Base-by-base conservation (phyloP, 2,113 vertebrate genomes). In the Dasyprocta punctata region DNA sequence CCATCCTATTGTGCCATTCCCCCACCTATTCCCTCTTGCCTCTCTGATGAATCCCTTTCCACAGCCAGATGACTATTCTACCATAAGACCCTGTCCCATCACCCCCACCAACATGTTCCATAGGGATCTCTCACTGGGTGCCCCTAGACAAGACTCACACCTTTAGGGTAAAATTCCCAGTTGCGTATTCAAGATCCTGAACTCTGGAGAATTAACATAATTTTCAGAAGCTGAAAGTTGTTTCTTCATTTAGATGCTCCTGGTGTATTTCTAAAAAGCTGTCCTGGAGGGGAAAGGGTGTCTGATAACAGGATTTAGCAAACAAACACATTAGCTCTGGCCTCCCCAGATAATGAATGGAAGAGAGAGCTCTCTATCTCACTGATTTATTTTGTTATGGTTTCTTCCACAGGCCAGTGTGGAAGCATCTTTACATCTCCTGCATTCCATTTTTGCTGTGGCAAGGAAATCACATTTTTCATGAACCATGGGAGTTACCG, bases 401-500 rank as follows among this genome's bases (percentile, higher is more conserved):
- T 96, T 94, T 83, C 91, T 92, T 94, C 92, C 92, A 67, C 41
- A 89, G 86, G 97, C 95, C 36, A 52, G 89, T 90, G 81, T 69
- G 16, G 77, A 33, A 90, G 22, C 65, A 3, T 94, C 93, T 86
- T 96, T 86, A 73, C 36, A 85, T 97, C 90, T 89, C 88, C 96
- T 1, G 1, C 89, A 90, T 90, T 96, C 88, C 82, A 63, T 63
- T 85, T 98, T 94, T 93, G 90, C 95, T 89, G 89, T 58, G 5
- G 89, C 73, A 87, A 94, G 86, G 84, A 97, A 97, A 97, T 96
- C 92, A 65, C 94, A 96, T 98, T 98, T 98, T 97, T 96, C 91
- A 97, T 44, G 71, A 97, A 90, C 94, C 80, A 30, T 60, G 94
- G 89, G 95, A 95, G 96, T 97, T 95, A 92, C 78, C 58, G 60